Conservation (phyloP, 2,113 vertebrate genomes). For the Hyaena hyaena region DNA sequence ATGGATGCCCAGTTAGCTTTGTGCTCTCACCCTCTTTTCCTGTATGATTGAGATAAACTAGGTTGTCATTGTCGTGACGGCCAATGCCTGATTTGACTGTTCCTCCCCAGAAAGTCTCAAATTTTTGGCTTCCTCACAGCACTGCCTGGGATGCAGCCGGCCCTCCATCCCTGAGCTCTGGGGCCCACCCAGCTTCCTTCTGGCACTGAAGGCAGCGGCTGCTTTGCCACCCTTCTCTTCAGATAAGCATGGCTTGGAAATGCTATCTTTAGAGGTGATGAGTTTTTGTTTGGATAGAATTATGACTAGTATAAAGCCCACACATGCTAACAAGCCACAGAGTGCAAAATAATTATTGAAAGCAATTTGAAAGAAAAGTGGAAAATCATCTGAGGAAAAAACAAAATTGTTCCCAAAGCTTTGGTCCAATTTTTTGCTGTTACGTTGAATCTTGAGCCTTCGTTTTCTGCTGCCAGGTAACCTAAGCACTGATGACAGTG, state of each 20-base stretch:
- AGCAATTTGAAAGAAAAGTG: constrained; percentile 80
- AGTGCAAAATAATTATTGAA: constrained; percentile 84
- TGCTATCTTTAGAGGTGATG: constrained; percentile 84
- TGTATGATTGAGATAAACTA: constrained; percentile 2
- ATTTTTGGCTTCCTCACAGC: constrained; percentile 57
- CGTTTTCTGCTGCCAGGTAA: constrained; percentile 43
- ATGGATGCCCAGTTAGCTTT: background rate
- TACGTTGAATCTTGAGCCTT: constrained; percentile 40
- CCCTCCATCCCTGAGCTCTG: constrained; percentile 42
- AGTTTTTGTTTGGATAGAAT: constrained; percentile 84
- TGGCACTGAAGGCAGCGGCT: constrained; percentile 76
- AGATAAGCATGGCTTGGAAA: constrained; percentile 80
- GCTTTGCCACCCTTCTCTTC: constrained; percentile 73
- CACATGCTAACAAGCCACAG: constrained; percentile 81
- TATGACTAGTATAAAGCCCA: constrained; percentile 83
- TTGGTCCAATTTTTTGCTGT: constrained; percentile 37
- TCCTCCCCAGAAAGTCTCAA: constrained; percentile 50
- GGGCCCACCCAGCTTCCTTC: constrained; percentile 79
- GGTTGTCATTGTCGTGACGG: constrained; percentile 20
- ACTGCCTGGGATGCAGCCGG: constrained; percentile 61
- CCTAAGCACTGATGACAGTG: background rate
- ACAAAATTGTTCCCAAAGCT: constrained; percentile 65
- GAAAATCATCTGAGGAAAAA: constrained; percentile 75
- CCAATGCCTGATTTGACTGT: constrained; percentile 43
- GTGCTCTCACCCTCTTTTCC: background rate